phyloP scores from a whole-genome alignment of 2,888 invertebrate species.

The Andrena camellia region DNA sequence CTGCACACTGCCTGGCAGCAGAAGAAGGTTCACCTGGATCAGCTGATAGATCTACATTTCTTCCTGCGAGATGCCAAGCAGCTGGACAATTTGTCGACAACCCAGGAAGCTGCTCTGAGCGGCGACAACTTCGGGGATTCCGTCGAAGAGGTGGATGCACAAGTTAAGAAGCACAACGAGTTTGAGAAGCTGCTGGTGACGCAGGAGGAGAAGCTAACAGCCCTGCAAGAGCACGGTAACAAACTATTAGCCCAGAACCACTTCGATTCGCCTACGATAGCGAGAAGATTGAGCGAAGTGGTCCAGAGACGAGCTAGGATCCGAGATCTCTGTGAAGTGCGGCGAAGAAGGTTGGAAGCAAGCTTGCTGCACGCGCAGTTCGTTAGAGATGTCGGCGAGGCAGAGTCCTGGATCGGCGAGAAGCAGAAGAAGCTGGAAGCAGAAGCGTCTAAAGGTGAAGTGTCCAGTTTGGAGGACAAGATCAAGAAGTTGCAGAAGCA shows the following conservation, averaged over 20 bases:
- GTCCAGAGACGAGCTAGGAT: conserved; percentile 89
- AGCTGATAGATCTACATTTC: conserved; percentile 96
- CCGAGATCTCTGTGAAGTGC: conserved; percentile 89
- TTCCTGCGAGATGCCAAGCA: conserved; percentile 97
- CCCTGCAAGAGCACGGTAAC: conserved; percentile 93
- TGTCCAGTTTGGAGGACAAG: conserved; percentile 96
- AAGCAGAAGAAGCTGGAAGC: conserved; percentile 95
- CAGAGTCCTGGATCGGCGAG: conserved; percentile 96
- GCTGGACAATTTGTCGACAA: conserved; percentile 94
- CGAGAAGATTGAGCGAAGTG: conserved; percentile 91
- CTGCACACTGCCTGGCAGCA: conserved; percentile 95
- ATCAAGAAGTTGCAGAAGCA: conserved; percentile 97
- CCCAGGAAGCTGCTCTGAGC: conserved; percentile 93
- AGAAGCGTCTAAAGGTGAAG: conserved; percentile 91
- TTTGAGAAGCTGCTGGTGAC: conserved; percentile 96
- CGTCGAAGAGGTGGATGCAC: conserved; percentile 95
- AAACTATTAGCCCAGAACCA: conserved; percentile 96
- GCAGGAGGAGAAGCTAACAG: conserved; percentile 94
- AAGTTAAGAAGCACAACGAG: conserved; percentile 96
- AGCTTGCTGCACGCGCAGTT: conserved; percentile 95
- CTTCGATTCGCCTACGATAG: conserved; percentile 94
- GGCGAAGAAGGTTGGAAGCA: conserved; percentile 90
- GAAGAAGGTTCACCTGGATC: conserved; percentile 95
- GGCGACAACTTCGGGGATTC: conserved; percentile 91
- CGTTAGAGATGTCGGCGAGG: conserved; percentile 95